Percentiles rank a stretch among this genome's conserved stretches.
Evolutionary conservation across 1,140 invertebrate species (phyloP).

Genomic region (Bombus affinis): DNA sequence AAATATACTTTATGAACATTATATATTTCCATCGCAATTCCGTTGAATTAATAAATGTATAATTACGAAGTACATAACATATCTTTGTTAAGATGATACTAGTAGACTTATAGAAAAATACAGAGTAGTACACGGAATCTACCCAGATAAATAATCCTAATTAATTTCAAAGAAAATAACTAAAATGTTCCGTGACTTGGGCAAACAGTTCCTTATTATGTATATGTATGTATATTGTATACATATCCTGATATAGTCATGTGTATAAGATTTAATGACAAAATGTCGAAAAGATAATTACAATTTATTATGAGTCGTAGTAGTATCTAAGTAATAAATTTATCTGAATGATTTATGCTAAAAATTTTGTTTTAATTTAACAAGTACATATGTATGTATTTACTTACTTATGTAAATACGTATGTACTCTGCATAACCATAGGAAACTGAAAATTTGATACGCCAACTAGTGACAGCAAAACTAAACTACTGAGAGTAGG

Average conservation of each 20-base stretch:
- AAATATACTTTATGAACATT: neutral
- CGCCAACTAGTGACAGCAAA: too few relatives aligned
- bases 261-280: neutral
- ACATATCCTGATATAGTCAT: neutral
- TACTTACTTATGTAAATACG: neutral
- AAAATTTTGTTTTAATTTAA: neutral
- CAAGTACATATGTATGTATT: neutral
- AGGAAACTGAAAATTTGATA: too few relatives aligned
- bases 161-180: neutral
- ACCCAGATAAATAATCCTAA: neutral
- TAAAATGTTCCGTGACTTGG: neutral
- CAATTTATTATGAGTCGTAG: neutral
- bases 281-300: neutral
- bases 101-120: neutral
- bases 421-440: neutral
- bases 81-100: neutral
- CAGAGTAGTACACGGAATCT: neutral
- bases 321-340: neutral
- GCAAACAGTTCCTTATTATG: neutral
- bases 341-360: neutral
- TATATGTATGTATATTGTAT: neutral
- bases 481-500: too few relatives aligned
- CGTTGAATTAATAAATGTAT: neutral
- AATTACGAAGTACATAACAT: neutral
- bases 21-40: neutral